These are phyloP conservation scores for Drosophila kuntzei DNA, from an alignment of 2,888 invertebrate species.

Conservation along the genomic window DNA sequence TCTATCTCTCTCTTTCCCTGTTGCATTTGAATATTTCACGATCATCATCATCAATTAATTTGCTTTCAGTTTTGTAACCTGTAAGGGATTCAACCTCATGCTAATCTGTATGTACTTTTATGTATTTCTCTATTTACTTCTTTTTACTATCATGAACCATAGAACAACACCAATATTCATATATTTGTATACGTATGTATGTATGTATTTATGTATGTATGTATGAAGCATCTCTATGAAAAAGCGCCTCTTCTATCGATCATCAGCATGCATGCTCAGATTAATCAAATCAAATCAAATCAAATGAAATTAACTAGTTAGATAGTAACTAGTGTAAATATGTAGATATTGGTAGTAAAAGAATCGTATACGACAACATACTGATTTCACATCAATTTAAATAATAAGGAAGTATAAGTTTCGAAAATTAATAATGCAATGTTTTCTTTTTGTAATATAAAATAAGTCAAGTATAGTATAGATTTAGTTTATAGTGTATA, in stretches of 20 bases:
- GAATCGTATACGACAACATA: background rate
- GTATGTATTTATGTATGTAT: background rate
- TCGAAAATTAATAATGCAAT: background rate
- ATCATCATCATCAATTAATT: conserved; percentile 19
- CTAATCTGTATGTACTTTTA: background rate
- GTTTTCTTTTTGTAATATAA: background rate
- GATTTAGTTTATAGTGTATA: background rate
- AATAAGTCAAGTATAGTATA: background rate
- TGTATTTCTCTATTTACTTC: background rate
- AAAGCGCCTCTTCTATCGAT: background rate
- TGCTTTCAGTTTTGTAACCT: conserved; percentile 11
- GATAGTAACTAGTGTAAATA: background rate
- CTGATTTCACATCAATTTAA: background rate
- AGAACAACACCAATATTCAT: conserved; percentile 7
- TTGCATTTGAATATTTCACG: background rate
- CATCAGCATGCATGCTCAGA: background rate
- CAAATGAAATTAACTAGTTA: background rate
- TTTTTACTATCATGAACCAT: background rate
- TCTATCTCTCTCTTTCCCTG: background rate
- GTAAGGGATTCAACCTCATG: background rate
- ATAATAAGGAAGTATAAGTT: background rate
- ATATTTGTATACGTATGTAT: conserved; percentile 4
- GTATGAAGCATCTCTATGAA: background rate
- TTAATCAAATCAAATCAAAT: background rate
- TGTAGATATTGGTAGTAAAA: background rate